Conservation (phyloP, 1,140 invertebrate species). For the Papilio xuthus region DNA sequence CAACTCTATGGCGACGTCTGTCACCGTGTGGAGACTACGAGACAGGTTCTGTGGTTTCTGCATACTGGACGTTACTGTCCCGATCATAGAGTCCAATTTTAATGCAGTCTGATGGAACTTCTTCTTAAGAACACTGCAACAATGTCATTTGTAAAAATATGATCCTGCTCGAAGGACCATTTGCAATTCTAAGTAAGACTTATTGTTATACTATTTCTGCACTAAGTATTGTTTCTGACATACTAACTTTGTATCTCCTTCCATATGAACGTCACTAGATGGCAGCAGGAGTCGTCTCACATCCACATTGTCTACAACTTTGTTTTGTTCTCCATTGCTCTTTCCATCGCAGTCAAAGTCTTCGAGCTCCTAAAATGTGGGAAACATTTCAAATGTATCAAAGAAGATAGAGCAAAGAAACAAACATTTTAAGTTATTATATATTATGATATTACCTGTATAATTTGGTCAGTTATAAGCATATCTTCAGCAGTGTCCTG, state of each 20-base stretch:
- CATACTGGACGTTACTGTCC: slow-evolving; percentile 46
- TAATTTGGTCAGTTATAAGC: slow-evolving; percentile 52
- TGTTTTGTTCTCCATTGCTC: slow-evolving; percentile 19
- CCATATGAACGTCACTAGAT: slow-evolving; percentile 36
- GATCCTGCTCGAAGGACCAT: slow-evolving; percentile 3
- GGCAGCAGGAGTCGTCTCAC: slow-evolving; percentile 41
- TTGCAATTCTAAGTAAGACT: too few relatives aligned
- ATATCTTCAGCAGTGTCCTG: slow-evolving; percentile 42
- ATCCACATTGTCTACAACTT: slow-evolving; percentile 39
- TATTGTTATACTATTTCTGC: too few relatives aligned
- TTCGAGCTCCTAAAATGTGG: slow-evolving; percentile 47
- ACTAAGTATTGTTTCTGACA: not conserved
- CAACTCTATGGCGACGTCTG: slow-evolving; percentile 44
- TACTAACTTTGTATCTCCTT: slow-evolving; percentile 54
- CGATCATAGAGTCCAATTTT: slow-evolving; percentile 52
- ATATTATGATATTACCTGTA: slow-evolving; percentile 48
- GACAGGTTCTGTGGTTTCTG: slow-evolving; percentile 45
- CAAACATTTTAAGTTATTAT: too few relatives aligned
- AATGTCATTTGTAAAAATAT: slow-evolving; percentile 4
- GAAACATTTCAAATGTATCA: not conserved
- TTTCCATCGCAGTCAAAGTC: slow-evolving; percentile 28
- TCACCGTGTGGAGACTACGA: slow-evolving; percentile 45
- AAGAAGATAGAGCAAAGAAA: not conserved
- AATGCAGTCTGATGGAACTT: slow-evolving; percentile 53
- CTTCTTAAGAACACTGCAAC: slow-evolving; percentile 50